Base-by-base conservation (phyloP, 1,140 invertebrate genomes). In the Atta texana region DNA sequence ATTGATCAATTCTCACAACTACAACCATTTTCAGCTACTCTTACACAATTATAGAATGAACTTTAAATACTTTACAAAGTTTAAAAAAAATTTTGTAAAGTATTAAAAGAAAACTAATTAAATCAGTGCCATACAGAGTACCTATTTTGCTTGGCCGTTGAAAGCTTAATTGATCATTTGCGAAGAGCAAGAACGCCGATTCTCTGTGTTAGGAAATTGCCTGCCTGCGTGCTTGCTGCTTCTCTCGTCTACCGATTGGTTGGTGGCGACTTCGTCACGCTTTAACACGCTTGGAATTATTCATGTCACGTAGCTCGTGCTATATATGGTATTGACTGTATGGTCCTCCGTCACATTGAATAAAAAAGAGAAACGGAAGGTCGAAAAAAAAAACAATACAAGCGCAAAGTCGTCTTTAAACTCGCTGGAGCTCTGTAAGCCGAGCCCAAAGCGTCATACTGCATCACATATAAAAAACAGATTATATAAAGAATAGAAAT, bases 281-380 rank as follows among this genome's bases (percentile, higher is more conserved):
- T 86, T 77, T 88, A 91, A 88, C 86, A 71, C 85, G 63, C 49
- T 75, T 53, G 82, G 92, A 93, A 93, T 93, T 92, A 93, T 93
- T 93, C 93, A 93, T 93, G 91, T 92, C 93, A 93, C 92, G 93
- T 93, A 92, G 88, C 88, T 89, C 78, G 89, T 86, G 90, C 92
- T 93, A 92, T 89, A 92, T 92, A 90, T 89, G 89, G 75, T 86
- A 88, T 92, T 87, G 89, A 88, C 87, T 84, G 80, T 55, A 75
- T 61, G 39, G 68, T 24, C 55, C 64, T 68, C 14, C 68, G 51
- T 49, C 68, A 59, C 53, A 61, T 72, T 49, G 68, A 72, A 82
- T 59, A 72, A 82, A 82, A 72, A 82, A 44, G 21, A 69, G 53
- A 44, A 57, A 82, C 44, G 28, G 18, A 6, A 63, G 28, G 28